Base-by-base conservation (phyloP, 1,140 invertebrate genomes). In the Pseudobourletiella spinata region DNA sequence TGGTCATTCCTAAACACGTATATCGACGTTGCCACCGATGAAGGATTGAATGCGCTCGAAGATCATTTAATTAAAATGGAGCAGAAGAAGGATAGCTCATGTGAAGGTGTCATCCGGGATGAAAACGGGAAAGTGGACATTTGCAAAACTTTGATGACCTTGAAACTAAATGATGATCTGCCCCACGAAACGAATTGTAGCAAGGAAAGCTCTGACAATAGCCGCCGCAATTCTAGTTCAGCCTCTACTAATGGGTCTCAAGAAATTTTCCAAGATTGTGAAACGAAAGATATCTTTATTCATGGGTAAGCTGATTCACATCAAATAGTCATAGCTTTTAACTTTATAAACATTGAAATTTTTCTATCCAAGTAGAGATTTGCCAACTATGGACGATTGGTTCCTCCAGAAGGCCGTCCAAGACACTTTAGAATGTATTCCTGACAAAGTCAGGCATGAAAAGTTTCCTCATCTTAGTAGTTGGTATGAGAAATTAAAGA, bases 401-500 rank as follows among this genome's bases (percentile, higher is more conserved):
- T 55, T 55, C 26, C 18, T 55, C 2, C 52, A 55, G 39, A 30
- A 55, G 25, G 52, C 52, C n/a, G 22, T 55, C n/a, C 28, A 55
- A 39, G 52, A 55, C 8, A 35, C 29, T 20, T 24, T 55, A 39
- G 52, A 55, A 35, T 3, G 3, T 6, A 35, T 55, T 18, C 52
- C 52, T 14, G 52, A 35, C 8, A 26, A 32, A 35, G 52, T 32
- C 3, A 32, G 52, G 14, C 30, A 55, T 39, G 20, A 32, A 18
- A 32, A 4, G 14, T 55, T 6, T 39, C 52, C 52, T 35, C 24
- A 35, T 22, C 22, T 55, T n/a, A 55, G 52, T 55, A 3, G 52
- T 3, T 55, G 52, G 52, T 55, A 35, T 35, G 52, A 55, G 3
- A 55, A 55, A 39, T 6, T 55, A n/a, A 55, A 55, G 22, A 55